Evolutionary conservation across 2,888 invertebrate genomes (phyloP).

Genomic region (Ennomos quercinarius): DNA sequence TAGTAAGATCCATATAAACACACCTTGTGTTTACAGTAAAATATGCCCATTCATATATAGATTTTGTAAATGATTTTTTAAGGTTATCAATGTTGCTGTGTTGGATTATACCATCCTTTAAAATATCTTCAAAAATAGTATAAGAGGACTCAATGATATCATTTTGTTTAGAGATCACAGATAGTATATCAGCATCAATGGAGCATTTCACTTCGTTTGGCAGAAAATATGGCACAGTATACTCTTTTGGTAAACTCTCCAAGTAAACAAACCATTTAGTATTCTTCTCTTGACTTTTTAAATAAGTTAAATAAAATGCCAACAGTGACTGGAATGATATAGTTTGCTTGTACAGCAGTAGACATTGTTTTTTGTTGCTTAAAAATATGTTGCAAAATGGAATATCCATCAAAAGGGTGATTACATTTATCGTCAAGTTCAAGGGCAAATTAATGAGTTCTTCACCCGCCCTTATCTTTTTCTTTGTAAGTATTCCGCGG

Average conservation of each 20-base stretch:
- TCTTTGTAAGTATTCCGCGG: constrained; percentile 89
- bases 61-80: constrained; percentile 57
- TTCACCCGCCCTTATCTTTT: constrained; percentile 82
- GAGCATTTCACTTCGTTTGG: constrained; percentile 79
- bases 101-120: constrained; percentile 62
- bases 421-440: constrained; percentile 85
- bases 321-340: constrained; percentile 90
- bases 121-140: constrained; percentile 75
- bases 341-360: constrained; percentile 62
- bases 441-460: constrained; percentile 86
- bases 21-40: constrained; percentile 94
- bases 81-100: constrained; percentile 71
- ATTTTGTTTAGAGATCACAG: constrained; percentile 81
- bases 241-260: constrained; percentile 87
- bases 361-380: constrained; percentile 74
- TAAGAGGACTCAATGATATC: constrained; percentile 74
- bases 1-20: constrained; percentile 88
- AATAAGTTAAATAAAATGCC: constrained; percentile 89
- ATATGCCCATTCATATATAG: constrained; percentile 91
- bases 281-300: constrained; percentile 83
- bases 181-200: constrained; percentile 85
- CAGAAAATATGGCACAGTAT: constrained; percentile 89
- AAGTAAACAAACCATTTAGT: constrained; percentile 89
- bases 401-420: constrained; percentile 83
- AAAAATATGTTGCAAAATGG: constrained; percentile 80